Base-by-base conservation (phyloP, 2,888 invertebrate genomes). In the Zootermopsis nevadensis region DNA sequence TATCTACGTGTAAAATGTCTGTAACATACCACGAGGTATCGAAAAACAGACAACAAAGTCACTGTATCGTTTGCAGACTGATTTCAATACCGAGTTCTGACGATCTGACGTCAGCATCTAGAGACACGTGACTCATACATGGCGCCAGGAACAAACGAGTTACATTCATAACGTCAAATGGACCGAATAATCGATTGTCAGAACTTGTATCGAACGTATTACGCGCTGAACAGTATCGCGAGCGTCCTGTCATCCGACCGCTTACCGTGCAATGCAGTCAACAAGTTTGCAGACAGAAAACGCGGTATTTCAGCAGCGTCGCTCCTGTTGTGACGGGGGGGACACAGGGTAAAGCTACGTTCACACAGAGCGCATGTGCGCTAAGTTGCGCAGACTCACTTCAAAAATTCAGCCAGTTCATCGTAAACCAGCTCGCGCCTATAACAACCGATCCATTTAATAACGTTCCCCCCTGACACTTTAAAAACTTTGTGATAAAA, bases 201-300 rank as follows among this genome's bases (percentile, higher is more conserved):
- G 15, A 27, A 8, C n/a, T n/a, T 4, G 3, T 4, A n/a, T 60
- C 15, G 15, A 48, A 15, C 15, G 19, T 48, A 48, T 42, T 1
- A 0, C 48, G 48, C 15, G 15, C 48, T 10, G 19, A 27, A 60
- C 4, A n/a, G 2, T 60, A 12, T 27, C 27, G n/a, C 60, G 27
- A n/a, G 60, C 4, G n/a, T 60, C 60, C 60, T n/a, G 1, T 1
- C 48, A 48, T 19, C 3, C 60, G n/a, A 6, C 27, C 60, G 60
- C 27, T 60, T 15, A 69, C 19, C 22, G 69, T 22, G 69, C 7
- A 69, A 15, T 22, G 33, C 31, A 12, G 69, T 69, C 69, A 69
- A 69, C 69, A 69, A 69, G 69, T 69, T 69, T 33, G 15, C n/a
- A 60, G 60, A 27, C 33, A 22, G 69, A 8, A 69, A 33, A 69